These are phyloP conservation scores for Synaphobranchus kaupii DNA, from an alignment of 2,797 vertebrate genomes.

Conservation along the genomic window DNA sequence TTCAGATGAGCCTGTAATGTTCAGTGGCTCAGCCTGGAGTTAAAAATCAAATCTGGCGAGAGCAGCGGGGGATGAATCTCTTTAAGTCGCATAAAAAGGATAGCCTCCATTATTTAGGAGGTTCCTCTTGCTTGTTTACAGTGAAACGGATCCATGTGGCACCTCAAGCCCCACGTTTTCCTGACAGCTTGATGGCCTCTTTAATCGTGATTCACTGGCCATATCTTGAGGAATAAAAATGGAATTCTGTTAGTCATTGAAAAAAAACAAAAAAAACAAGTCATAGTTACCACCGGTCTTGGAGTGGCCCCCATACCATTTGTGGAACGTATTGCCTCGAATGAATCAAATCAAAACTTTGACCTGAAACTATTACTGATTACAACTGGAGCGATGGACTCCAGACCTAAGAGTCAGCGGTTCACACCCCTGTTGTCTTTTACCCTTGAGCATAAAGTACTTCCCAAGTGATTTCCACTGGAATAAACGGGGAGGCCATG, in stretches of 20 bases:
- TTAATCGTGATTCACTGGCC: conserved; percentile 80
- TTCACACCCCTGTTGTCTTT: conserved; percentile 49
- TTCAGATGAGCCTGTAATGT: conserved; percentile 54
- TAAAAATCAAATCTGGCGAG: conserved; percentile 65
- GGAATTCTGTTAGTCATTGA: conserved; percentile 77
- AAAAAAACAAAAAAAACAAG: conserved; percentile 76
- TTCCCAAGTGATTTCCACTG: neutral
- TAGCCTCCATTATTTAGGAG: conserved; percentile 71
- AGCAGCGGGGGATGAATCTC: conserved; percentile 71
- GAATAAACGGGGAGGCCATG: neutral
- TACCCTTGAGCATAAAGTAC: neutral
- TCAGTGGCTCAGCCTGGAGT: conserved; percentile 55
- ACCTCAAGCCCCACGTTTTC: conserved; percentile 70
- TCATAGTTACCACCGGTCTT: conserved; percentile 65
- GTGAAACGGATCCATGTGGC: conserved; percentile 59
- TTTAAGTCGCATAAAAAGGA: conserved; percentile 73
- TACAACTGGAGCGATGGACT: conserved; percentile 58
- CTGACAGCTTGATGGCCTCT: conserved; percentile 79
- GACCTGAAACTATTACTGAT: conserved; percentile 66
- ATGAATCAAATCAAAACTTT: conserved; percentile 72
- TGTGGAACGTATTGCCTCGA: conserved; percentile 55
- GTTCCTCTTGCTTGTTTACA: conserved; percentile 71
- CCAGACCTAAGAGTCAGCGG: conserved; percentile 55
- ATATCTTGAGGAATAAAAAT: conserved; percentile 79
- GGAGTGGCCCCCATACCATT: conserved; percentile 58